Conservation (phyloP, 2,113 vertebrate species). For the Eurystomus gularis region DNA sequence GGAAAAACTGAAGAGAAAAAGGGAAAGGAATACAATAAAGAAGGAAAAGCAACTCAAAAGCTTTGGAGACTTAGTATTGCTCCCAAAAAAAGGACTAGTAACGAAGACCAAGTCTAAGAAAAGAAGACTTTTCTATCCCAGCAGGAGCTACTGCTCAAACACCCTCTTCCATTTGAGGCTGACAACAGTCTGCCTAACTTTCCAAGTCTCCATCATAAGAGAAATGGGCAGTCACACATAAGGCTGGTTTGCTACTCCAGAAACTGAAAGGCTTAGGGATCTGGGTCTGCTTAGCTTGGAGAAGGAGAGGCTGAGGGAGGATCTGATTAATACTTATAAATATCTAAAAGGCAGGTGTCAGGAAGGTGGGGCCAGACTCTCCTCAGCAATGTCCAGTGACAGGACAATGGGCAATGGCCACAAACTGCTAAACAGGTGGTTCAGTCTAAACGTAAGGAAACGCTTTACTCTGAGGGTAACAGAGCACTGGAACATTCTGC, state of each 20-base stretch:
- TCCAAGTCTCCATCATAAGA: not conserved
- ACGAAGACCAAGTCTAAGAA: not conserved
- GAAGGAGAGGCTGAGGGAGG: too few relatives aligned
- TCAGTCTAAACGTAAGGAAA: too few relatives aligned
- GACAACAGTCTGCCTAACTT: not conserved
- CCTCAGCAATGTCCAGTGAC: too few relatives aligned
- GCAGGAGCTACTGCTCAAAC: not conserved
- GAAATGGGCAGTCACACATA: rapidly evolving
- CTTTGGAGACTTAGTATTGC: not conserved
- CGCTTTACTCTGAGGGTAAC: too few relatives aligned
- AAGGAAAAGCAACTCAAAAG: not conserved
- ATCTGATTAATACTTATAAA: too few relatives aligned
- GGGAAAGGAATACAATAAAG: not conserved
- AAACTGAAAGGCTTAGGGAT: too few relatives aligned
- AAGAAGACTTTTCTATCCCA: not conserved
- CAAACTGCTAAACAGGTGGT: too few relatives aligned
- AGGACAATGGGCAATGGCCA: too few relatives aligned
- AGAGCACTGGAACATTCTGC: too few relatives aligned
- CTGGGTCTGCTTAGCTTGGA: too few relatives aligned
- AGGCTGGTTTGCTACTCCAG: not conserved
- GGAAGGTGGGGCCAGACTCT: too few relatives aligned
- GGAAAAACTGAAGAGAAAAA: not conserved
- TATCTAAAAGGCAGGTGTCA: too few relatives aligned
- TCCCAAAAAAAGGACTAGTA: not conserved
- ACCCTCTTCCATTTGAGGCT: not conserved